phyloP scores from a whole-genome alignment of 2,888 invertebrate genomes.

The Lithophane semibrunnea region DNA sequence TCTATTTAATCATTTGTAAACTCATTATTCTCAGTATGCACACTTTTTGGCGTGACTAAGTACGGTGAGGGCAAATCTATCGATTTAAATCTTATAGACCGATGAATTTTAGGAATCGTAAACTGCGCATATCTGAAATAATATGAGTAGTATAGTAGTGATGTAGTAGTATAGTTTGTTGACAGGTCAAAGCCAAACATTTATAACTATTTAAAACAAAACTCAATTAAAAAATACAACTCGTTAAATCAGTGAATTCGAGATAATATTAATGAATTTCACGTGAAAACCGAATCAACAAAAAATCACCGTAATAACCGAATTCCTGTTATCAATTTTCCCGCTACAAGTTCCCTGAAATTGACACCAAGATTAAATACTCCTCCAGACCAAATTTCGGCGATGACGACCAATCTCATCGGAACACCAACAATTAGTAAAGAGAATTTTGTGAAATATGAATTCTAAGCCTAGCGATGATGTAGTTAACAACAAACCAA shows the following conservation, averaged over 20 bases:
- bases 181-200: neutral
- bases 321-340: neutral
- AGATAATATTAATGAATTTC: neutral
- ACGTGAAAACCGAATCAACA: neutral
- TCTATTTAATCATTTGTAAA: no score
- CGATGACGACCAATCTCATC: no score
- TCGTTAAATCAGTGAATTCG: neutral
- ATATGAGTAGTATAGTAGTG: no score
- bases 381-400: no score
- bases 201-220: neutral
- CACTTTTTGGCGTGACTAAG: no score
- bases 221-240: neutral
- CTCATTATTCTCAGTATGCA: no score
- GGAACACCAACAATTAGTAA: neutral
- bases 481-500: neutral
- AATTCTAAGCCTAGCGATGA: neutral
- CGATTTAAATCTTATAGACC: no score
- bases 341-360: neutral
- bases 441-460: neutral
- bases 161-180: no score
- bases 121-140: neutral
- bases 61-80: no score
- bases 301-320: neutral
- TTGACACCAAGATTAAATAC: neutral
- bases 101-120: no score